Base-by-base conservation (phyloP, 2,113 vertebrate species). In the Alethe castanea region DNA sequence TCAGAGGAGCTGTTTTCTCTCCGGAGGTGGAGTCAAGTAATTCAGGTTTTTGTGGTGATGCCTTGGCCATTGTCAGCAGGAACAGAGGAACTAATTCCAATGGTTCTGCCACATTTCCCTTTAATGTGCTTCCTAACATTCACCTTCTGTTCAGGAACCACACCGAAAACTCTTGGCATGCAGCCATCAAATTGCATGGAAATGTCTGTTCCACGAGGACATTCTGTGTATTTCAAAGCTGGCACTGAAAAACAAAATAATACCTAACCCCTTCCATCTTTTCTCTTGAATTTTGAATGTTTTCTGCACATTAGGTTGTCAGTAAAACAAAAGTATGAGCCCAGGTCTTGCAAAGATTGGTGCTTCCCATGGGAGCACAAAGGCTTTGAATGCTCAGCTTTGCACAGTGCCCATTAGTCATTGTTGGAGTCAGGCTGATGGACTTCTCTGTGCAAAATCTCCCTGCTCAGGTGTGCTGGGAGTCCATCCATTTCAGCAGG, bases 341-440 rank as follows among this genome's bases (percentile, higher is more conserved):
- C 24, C 22, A 47, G 26, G 8, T 56, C 44, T 76, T 86, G 26
- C 0, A 0, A 53, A 84, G 60, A 60, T 66, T 1, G 0, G 17
- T n/a, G 15, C 72, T 72, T 74, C 65, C 74, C n/a, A 10, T 8
- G 45, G 31, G 65, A 90, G 14, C 22, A 57, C 3, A 9, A 48
- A 85, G 14, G 7, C 36, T 90, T 71, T 92, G 52, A 71, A 40
- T 12, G 26, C 26, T 70, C 31, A 79, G 56, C 35, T 91, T 78
- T 87, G 28, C 4, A 2, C 22, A 4, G 6, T 28, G 42, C 25
- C 29, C 33, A 23, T 70, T 42, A 54, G 42, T 54, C 85, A 71
- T 10, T 62, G 65, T 54, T 91, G 62, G 33, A 76, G 59, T 86
- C 72, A 83, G 59, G 28, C 54, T 69, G 54, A 65, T 73, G 64